Base-by-base conservation (phyloP, 2,888 invertebrate genomes). In the Microctonus brassicae region DNA sequence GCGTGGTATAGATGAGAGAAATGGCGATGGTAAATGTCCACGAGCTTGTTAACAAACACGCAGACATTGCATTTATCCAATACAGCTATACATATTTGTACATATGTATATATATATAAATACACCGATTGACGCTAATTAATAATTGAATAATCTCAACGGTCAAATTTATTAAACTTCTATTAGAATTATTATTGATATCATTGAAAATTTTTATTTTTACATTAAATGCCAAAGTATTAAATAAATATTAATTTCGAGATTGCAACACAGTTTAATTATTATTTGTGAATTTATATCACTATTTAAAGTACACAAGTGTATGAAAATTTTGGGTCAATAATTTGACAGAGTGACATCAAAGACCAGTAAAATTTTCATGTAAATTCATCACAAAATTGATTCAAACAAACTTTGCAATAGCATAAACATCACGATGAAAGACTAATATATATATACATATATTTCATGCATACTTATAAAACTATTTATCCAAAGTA, bases 141-240 rank as follows among this genome's bases (percentile, higher is more conserved):
- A 70, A 73, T 67, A 72, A 75, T 77, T 75, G 64, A 69, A 47
- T 70, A 76, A 70, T 73, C 68, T 57, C 65, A 60, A 62, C 33
- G 63, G 57, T 72, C 60, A 57, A 61, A 63, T 58, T 71, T 70
- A 73, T 74, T 74, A 62, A 57, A 72, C 73, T 72, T 67, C 47
- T n/a, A 17, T 20, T 47, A 2, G 9, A 47, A 47, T 39, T n/a
- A n/a, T n/a, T n/a, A n/a, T n/a, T n/a, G n/a, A n/a, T n/a, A n/a
- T n/a, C n/a, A n/a, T n/a, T n/a, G n/a, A n/a, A n/a, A n/a, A n/a
- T n/a, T n/a, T n/a, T n/a, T n/a, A n/a, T n/a, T n/a, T n/a, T n/a
- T n/a, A n/a, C n/a, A n/a, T n/a, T n/a, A n/a, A n/a, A n/a, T n/a
- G n/a, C n/a, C n/a, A n/a, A n/a, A n/a, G n/a, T n/a, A n/a, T n/a